Evolutionary conservation across 2,113 vertebrate genomes (phyloP), one percentile per base, ranked within the genome.

Genomic region (Ceratotherium simum): DNA sequence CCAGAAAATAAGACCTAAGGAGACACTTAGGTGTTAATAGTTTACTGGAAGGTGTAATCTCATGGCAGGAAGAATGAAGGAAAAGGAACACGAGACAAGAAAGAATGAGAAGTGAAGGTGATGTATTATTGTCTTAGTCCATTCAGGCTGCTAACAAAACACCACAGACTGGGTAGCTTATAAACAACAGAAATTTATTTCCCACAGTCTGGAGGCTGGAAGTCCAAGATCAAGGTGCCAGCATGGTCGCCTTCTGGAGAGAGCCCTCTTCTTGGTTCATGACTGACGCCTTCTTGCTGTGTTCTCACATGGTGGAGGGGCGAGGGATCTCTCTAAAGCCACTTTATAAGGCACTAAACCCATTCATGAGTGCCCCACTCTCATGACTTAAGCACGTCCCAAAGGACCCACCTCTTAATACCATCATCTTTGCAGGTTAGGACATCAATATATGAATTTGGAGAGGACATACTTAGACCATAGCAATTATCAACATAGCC

Each of bases 1-100:
- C n/a, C 29, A 56, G 80, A 76, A 84, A 97, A 84, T 14, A 84
- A 39, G 13, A 83, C 83, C 56, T 87, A 33, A 95, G n/a, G 12
- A 54, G 33, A 92, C 33, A 65, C 18, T 83, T 70, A 72, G 64
- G 17, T 90, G 76, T 46, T 83, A 78, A 72, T 31, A 65, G 20
- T 27, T 91, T 31, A 82, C 23, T 67, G 23, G 17, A 5, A 96
- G 21, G 17, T 20, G 11, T 17, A 87, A 60, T 65, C 16, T 29
- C 17, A 70, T 16, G 31, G 67, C 10, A 94, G 14, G 36, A 70
- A 56, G 11, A 85, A 10, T n/a, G 13, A 88, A 8, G 2, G 4
- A 7, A 62, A 70, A 76, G 1, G 21, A 27, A 54, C 1, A 51
- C 31, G 46, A 95, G 20, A 39, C 69, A 96, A 75, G 65, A 46